These are phyloP conservation scores for Zygaena filipendulae DNA, from an alignment of 2,888 invertebrate genomes.

Conservation along the genomic window DNA sequence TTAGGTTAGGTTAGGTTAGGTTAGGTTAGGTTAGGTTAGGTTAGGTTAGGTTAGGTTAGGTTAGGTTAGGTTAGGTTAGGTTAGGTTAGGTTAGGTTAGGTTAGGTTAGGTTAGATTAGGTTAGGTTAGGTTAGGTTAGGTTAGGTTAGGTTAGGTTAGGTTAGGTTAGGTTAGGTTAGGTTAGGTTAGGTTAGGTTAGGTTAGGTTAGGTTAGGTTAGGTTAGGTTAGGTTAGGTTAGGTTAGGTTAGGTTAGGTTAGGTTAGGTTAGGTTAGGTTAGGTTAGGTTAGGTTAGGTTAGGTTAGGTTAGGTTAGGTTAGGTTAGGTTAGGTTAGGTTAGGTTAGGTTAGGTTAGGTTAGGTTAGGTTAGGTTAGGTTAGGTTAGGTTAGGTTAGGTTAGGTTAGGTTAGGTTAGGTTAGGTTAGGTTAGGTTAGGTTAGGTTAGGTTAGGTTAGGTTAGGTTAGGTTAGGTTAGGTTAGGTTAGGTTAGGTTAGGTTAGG, in stretches of 20 bases:
- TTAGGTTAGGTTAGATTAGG: conserved; percentile 2
- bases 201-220: conserved; percentile 1
- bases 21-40: too few relatives aligned
- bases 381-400: too few relatives aligned
- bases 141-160: conserved; percentile 2
- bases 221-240: conserved; percentile 1
- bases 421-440: too few relatives aligned
- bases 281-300: conserved; percentile 1
- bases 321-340: conserved; percentile 6
- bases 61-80: too few relatives aligned
- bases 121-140: conserved; percentile 2
- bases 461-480: too few relatives aligned
- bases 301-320: conserved; percentile 5
- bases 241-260: conserved; percentile 1
- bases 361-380: too few relatives aligned
- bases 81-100: too few relatives aligned
- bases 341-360: conserved; percentile 4
- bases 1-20: too few relatives aligned
- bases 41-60: too few relatives aligned
- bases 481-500: conserved; percentile 1
- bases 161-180: conserved; percentile 3
- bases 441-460: too few relatives aligned
- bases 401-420: too few relatives aligned
- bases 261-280: conserved; percentile 1
- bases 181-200: conserved; percentile 2